A percentile compares a stretch with the other conserved stretches of the same genome.
Evolutionary conservation across 2,113 vertebrate species (phyloP).

Genomic region (Tachysurus vachellii): DNA sequence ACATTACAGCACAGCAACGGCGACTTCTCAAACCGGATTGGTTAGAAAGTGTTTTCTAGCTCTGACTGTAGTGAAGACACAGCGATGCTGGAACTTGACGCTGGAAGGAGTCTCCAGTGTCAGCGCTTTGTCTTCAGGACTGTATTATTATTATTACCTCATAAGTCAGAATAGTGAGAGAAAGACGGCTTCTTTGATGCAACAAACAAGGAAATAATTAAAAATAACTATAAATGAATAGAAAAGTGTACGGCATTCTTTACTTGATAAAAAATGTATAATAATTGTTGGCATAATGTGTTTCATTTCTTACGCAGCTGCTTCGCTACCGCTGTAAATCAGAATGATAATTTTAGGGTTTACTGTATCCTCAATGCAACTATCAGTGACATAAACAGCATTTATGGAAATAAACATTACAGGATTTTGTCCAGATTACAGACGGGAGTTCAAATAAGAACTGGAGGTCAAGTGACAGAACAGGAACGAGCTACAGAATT

Average conservation of each 20-base stretch:
- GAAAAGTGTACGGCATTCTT: not conserved
- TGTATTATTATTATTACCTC: not conserved
- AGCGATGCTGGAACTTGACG: not conserved
- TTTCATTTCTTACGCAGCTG: not conserved
- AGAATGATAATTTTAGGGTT: not conserved
- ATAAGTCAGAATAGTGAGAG: too few relatives aligned
- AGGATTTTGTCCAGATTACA: not conserved
- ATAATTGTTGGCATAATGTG: not conserved
- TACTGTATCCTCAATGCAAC: not conserved
- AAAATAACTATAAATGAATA: not conserved
- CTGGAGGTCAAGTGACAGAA: not conserved
- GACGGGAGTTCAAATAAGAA: not conserved
- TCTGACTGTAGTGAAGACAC: not conserved
- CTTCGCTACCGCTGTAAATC: not conserved
- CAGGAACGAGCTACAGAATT: not conserved
- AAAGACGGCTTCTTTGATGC: not conserved
- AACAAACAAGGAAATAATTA: not conserved
- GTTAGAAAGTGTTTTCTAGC: not conserved
- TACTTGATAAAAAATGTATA: not conserved
- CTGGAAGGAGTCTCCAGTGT: not conserved
- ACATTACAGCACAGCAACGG: not conserved
- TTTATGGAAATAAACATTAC: not conserved
- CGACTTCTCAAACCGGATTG: not conserved
- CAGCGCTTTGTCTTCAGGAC: not conserved
- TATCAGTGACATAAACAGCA: not conserved